These are phyloP conservation scores for Plagodis dolabraria DNA, from an alignment of 2,888 invertebrate species.

Conservation along the genomic window DNA sequence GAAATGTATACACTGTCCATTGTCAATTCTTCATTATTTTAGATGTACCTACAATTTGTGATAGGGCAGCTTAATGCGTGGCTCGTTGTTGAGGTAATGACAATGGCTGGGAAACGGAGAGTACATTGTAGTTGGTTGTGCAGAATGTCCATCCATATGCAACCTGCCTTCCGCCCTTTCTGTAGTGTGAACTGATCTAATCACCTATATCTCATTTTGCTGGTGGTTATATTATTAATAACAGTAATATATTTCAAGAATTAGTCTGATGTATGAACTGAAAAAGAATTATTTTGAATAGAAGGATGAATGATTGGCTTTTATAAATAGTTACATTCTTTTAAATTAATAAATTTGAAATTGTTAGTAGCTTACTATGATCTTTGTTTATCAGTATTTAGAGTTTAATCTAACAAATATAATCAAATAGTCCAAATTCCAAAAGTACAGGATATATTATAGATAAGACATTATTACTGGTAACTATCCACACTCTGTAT, in stretches of 20 bases:
- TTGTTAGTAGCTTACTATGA: slow-evolving; percentile 3
- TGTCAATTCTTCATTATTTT: too few species aligned
- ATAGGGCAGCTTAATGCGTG: too few species aligned
- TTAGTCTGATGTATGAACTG: slow-evolving; percentile 11
- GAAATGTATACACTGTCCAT: too few species aligned
- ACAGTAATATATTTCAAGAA: slow-evolving; percentile 19
- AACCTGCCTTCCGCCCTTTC: too few species aligned
- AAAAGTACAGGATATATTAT: slow-evolving; percentile 14
- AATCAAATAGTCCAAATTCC: slow-evolving; percentile 16
- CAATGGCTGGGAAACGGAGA: too few species aligned
- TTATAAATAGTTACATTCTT: slow-evolving; percentile 8
- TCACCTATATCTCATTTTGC: neutral
- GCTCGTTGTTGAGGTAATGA: too few species aligned
- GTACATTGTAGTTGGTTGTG: too few species aligned
- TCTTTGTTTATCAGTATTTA: slow-evolving; percentile 18
- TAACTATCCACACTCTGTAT: slow-evolving; percentile 1
- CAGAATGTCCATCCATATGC: too few species aligned
- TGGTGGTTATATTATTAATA: neutral
- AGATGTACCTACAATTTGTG: too few species aligned
- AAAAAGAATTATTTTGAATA: slow-evolving; percentile 25
- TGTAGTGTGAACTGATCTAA: neutral
- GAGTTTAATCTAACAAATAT: slow-evolving; percentile 9
- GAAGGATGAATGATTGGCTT: slow-evolving; percentile 6
- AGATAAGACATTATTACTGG: slow-evolving; percentile 2
- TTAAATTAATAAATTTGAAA: neutral